Evolutionary conservation across 1,140 invertebrate genomes (phyloP).

Genomic region (Sweltsa coloradensis): DNA sequence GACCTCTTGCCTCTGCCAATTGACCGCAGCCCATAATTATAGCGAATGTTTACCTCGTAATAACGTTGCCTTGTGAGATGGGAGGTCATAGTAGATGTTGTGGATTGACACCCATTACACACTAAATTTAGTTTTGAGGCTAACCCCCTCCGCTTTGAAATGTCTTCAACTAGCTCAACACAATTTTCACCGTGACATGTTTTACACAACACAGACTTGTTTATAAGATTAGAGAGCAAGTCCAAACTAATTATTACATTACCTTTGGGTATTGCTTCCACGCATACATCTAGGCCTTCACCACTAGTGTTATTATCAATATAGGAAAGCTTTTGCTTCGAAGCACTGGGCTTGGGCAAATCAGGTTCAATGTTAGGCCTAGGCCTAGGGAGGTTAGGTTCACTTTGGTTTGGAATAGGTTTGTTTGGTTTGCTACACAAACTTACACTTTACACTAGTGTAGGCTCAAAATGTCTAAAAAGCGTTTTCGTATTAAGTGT

Average conservation of each 20-base stretch:
- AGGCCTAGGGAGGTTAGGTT: too few species aligned
- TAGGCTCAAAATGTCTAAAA: too few species aligned
- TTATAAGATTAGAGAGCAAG: not conserved
- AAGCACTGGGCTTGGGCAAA: too few species aligned
- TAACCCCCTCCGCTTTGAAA: not conserved
- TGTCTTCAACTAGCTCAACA: not conserved
- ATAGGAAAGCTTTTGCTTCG: too few species aligned
- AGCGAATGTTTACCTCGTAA: conserved; percentile 1
- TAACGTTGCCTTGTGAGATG: not conserved
- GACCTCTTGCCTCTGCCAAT: conserved; percentile 4
- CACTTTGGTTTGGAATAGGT: too few species aligned
- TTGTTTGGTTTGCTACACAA: too few species aligned
- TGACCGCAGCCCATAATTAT: not conserved
- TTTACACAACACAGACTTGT: not conserved
- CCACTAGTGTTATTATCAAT: not conserved
- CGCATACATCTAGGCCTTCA: not conserved
- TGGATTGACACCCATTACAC: not conserved
- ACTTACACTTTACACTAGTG: too few species aligned
- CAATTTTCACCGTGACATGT: not conserved
- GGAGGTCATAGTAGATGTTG: not conserved
- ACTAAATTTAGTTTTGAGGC: not conserved
- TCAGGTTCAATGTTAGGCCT: too few species aligned
- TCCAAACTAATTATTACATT: not conserved
- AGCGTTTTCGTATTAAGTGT: too few species aligned
- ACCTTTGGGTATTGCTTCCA: not conserved